phyloP scores from a whole-genome alignment of 2,888 invertebrate species.

The Andrena dorsata region DNA sequence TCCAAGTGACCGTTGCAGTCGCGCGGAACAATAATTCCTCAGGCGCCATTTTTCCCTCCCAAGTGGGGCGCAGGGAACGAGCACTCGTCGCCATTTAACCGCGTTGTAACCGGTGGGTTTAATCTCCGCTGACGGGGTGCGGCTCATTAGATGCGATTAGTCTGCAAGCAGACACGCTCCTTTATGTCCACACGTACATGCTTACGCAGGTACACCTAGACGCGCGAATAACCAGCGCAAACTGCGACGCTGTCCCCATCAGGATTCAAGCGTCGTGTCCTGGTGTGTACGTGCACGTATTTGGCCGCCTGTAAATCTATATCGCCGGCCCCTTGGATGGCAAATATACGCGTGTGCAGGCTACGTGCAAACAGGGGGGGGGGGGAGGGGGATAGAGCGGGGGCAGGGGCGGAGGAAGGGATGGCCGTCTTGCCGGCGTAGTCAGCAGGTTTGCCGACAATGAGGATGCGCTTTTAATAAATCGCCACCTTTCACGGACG shows the following conservation, averaged over 20 bases:
- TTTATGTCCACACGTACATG: constrained; percentile 58
- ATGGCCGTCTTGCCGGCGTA: constrained; percentile 60
- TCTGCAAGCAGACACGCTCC: constrained; percentile 71
- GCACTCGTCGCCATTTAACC: constrained; percentile 59
- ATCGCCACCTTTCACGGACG: constrained; percentile 77
- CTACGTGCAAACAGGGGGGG: constrained; percentile 13
- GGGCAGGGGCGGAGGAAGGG: neutral
- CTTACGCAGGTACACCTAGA: constrained; percentile 55
- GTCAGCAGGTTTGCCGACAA: constrained; percentile 80
- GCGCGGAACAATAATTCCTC: constrained; percentile 36
- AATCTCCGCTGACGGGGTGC: constrained; percentile 77
- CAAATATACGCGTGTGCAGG: constrained; percentile 4
- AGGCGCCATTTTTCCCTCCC: constrained; percentile 39
- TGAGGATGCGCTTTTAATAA: constrained; percentile 83
- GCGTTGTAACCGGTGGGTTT: constrained; percentile 68
- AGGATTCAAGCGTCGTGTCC: constrained; percentile 73
- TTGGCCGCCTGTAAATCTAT: constrained; percentile 43
- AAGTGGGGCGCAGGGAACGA: neutral
- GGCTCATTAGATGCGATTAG: constrained; percentile 81
- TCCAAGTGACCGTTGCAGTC: neutral
- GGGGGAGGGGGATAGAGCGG: neutral
- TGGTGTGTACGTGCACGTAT: constrained; percentile 41
- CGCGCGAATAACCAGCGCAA: constrained; percentile 60
- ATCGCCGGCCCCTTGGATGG: constrained; percentile 13
- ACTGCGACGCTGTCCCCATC: constrained; percentile 65